phyloP scores from a whole-genome alignment of 2,888 invertebrate genomes.

The Tanytarsus gracilentus region DNA sequence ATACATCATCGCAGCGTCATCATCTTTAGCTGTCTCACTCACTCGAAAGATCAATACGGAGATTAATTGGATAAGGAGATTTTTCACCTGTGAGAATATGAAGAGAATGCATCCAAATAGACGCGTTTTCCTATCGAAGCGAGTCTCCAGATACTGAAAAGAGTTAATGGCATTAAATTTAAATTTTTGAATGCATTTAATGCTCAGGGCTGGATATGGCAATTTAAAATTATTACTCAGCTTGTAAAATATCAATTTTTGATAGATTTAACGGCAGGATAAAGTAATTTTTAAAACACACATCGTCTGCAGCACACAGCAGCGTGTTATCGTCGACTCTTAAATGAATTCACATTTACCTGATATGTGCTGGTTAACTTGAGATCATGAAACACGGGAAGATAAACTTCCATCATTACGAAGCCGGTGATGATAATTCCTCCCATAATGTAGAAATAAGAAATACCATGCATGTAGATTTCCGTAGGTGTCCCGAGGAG shows the following conservation, averaged over 20 bases:
- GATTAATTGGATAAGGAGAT: conserved; percentile 30
- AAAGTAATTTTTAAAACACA: too few species aligned
- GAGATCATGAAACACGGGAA: conserved; percentile 63
- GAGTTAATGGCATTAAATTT: not conserved
- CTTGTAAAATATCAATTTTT: too few species aligned
- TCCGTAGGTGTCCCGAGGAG: conserved; percentile 70
- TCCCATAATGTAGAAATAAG: conserved; percentile 55
- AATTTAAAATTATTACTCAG: too few species aligned
- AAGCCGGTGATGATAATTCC: conserved; percentile 53
- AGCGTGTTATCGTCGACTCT: too few species aligned
- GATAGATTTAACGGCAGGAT: too few species aligned
- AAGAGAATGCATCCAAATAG: conserved; percentile 58
- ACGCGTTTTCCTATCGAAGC: conserved; percentile 56
- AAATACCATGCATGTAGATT: conserved; percentile 66
- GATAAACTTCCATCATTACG: conserved; percentile 51
- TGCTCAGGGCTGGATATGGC: too few species aligned
- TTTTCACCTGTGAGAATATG: conserved; percentile 53
- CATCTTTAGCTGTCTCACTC: not conserved
- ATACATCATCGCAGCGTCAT: not conserved
- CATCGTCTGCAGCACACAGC: too few species aligned
- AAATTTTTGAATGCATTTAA: not conserved
- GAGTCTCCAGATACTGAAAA: conserved; percentile 54
- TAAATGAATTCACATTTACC: conserved; percentile 40
- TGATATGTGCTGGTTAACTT: conserved; percentile 68
- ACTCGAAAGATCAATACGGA: conserved; percentile 19